Base-by-base conservation (phyloP, 2,888 invertebrate genomes). In the Galeruca laticollis region DNA sequence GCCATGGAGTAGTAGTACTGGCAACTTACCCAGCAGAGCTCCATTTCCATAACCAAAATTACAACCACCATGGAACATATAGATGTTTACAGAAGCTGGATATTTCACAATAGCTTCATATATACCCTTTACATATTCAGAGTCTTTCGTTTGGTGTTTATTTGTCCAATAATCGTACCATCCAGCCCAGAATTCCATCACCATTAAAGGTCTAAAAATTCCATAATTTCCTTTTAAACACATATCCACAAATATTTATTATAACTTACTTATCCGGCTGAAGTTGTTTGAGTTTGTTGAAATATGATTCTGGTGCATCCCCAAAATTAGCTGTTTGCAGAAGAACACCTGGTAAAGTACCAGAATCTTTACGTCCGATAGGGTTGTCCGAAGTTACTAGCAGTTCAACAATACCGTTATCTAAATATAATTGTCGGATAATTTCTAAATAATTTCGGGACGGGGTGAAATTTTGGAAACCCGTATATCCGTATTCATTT, bases 31-130 rank as follows among this genome's bases (percentile, higher is more conserved):
- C 18, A 76, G 51, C 47, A 73, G 80, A 40, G 74, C 80, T 10
- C 83, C 83, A 69, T 81, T 82, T 26, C 80, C 70, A 70, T 92
- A 95, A 71, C 90, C 94, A 81, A 92, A 94, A 81, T 94, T 96
- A 1, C 94, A 93, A 62, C 97, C 97, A 31, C 97, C 97, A 79
- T 91, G 92, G 85, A 95, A 96, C 93, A 97, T 94, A 82, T 96
- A 97, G 77, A 96, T 90, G 80, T 95, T 97, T 35, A 96, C 90
- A 63, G 92, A 81, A 18, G 81, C 77, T 20, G 82, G 83, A 72
- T 77, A 81, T 47, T 72, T 72, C 21, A 84, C 66, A 66, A 83
- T 83, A 1, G 72, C 60, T 60, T 78, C 71, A 13, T 80, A 77
- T 37, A 76, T 72, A n/a, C 74, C 70, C 20, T 64, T 68, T 68